Conservation (phyloP, 2,888 invertebrate genomes). For the Pachymerium ferrugineum region DNA sequence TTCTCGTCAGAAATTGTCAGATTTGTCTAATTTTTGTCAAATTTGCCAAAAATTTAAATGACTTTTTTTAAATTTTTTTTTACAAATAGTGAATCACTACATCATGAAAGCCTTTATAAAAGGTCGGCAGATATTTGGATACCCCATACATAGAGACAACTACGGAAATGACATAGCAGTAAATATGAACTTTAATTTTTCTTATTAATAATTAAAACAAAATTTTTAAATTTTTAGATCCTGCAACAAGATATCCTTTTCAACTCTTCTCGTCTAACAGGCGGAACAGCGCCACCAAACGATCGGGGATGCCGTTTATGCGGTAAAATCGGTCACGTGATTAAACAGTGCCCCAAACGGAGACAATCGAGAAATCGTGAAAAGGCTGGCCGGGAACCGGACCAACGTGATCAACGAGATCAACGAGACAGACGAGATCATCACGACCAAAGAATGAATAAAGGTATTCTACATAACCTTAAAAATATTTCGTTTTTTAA, state of each 20-base stretch:
- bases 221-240: too few species aligned
- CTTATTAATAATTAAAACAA: too few species aligned
- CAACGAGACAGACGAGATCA: too few species aligned
- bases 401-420: too few species aligned
- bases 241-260: too few species aligned
- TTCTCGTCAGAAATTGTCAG: too few species aligned
- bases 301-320: constrained; percentile 54
- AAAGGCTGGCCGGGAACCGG: neutral
- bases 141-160: constrained; percentile 38
- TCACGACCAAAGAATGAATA: neutral
- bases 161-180: neutral
- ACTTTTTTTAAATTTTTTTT: constrained; percentile 19
- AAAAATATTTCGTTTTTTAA: neutral
- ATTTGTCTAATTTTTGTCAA: too few species aligned
- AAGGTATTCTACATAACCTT: neutral
- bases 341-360: constrained; percentile 49
- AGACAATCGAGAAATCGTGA: constrained; percentile 25
- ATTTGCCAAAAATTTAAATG: too few species aligned
- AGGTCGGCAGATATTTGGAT: constrained; percentile 47
- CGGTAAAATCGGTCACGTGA: constrained; percentile 54
- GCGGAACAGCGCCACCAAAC: constrained; percentile 50
- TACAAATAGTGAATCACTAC: constrained; percentile 51
- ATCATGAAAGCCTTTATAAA: constrained; percentile 48
- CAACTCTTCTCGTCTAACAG: constrained; percentile 45
- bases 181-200: neutral